Evolutionary conservation across 2,888 invertebrate genomes (phyloP).

Genomic region (Scaptodrosophila latifasciaeformis): DNA sequence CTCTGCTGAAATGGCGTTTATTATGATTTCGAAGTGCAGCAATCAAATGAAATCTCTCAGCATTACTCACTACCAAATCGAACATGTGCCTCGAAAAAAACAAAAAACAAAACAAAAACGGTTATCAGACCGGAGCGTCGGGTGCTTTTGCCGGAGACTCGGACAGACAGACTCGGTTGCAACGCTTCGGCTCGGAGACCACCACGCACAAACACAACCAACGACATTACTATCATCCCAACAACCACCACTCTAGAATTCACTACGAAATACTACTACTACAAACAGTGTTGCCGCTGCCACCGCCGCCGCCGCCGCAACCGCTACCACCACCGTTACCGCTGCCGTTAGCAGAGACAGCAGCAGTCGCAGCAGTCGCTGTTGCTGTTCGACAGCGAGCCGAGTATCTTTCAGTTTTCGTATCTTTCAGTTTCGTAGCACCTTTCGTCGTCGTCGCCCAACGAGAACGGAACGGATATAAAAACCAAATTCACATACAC

Average conservation of each 20-base stretch:
- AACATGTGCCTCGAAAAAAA: neutral
- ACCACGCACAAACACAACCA: too few species aligned
- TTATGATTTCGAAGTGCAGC: too few species aligned
- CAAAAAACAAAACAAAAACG: neutral
- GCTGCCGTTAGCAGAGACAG: neutral
- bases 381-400: neutral
- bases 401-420: neutral
- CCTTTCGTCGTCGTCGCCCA: slow-evolving; percentile 70
- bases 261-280: neutral
- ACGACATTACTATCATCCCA: neutral
- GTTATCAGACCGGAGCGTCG: neutral
- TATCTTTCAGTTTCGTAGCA: slow-evolving; percentile 68
- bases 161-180: too few species aligned
- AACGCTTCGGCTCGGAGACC: too few species aligned
- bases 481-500: slow-evolving; percentile 6
- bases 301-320: too few species aligned
- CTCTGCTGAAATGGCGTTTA: too few species aligned
- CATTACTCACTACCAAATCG: too few species aligned
- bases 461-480: slow-evolving; percentile 40
- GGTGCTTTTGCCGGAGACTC: too few species aligned
- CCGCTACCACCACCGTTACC: neutral
- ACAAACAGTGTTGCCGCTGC: neutral
- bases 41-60: too few species aligned
- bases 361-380: neutral
- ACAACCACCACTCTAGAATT: too few species aligned